phyloP scores from a whole-genome alignment of 2,113 vertebrate genomes.

The Semnopithecus entellus region DNA sequence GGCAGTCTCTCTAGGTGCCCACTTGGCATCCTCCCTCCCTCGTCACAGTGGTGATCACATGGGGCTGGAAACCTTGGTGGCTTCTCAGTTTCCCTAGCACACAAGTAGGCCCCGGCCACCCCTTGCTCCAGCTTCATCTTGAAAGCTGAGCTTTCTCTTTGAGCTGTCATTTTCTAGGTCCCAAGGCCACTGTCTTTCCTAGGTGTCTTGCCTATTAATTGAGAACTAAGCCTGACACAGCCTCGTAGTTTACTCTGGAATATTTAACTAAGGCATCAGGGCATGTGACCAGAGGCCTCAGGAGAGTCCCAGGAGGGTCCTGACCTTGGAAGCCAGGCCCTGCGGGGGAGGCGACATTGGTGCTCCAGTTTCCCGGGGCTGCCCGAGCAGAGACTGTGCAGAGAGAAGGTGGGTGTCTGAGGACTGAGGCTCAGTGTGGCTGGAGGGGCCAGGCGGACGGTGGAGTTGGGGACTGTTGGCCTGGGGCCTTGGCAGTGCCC shows the following conservation, averaged over 20 bases:
- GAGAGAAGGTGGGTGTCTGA: neutral
- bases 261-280: neutral
- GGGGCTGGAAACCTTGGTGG: neutral
- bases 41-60: neutral
- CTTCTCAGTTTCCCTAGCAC: neutral
- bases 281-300: neutral
- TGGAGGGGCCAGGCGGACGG: neutral
- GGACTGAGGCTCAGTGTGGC: neutral
- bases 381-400: neutral
- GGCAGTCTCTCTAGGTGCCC: neutral
- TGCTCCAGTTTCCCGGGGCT: neutral
- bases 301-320: neutral
- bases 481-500: neutral
- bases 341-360: neutral
- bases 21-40: neutral
- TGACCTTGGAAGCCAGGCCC: neutral
- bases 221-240: neutral
- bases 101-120: accelerated
- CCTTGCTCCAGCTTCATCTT: neutral
- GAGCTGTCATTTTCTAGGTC: neutral
- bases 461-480: too few species aligned
- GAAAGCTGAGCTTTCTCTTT: neutral
- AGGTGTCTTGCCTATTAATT: neutral
- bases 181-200: neutral
- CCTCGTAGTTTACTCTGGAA: too few species aligned